Base-by-base conservation (phyloP, 2,113 vertebrate genomes). In the Festucalex cinctus region DNA sequence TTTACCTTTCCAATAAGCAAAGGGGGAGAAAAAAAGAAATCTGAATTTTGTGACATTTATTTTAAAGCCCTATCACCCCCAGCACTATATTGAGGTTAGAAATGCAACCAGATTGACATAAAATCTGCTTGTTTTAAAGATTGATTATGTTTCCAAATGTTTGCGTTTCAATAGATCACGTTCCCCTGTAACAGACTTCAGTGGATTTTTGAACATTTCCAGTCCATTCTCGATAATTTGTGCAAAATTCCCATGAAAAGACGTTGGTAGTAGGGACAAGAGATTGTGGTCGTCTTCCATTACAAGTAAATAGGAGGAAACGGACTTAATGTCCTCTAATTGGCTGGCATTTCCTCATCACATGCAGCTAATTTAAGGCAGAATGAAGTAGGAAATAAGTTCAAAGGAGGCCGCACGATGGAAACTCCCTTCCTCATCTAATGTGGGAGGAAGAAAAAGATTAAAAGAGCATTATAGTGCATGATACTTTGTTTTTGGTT, bases 331-430 rank as follows among this genome's bases (percentile, higher is more conserved):
- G 65, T 63, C 9, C 64, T 73, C 58, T 79, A 73, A 88, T 80
- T 80, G 61, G 24, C 69, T 66, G 75, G 71, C 71, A 79, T 85
- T 86, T 88, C 87, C 83, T 87, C 48, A 65, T 56, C 51, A 69
- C 63, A 75, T 65, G 53, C 67, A 71, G 59, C 69, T 36, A 41
- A 79, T 60, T 49, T n/a, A 39, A 49, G 19, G 12, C 9, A 13
- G 41, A 37, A 65, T 65, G 63, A 13, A 70, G 19, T 17, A 20
- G 68, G 22, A 37, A 56, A 44, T 43, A 66, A 73, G 24, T 43
- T 60, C 19, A 68, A 76, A 68, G 9, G 28, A n/a, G 5, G 62
- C 32, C 35, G 41, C 19, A 51, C n/a, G 8, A 43, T 1, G 35
- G 9, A 61, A 58, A 26, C 19, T 32, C 48, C 20, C 62, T 66